Evolutionary conservation across 2,113 vertebrate genomes (phyloP).

Genomic region (Larimichthys polyactis): DNA sequence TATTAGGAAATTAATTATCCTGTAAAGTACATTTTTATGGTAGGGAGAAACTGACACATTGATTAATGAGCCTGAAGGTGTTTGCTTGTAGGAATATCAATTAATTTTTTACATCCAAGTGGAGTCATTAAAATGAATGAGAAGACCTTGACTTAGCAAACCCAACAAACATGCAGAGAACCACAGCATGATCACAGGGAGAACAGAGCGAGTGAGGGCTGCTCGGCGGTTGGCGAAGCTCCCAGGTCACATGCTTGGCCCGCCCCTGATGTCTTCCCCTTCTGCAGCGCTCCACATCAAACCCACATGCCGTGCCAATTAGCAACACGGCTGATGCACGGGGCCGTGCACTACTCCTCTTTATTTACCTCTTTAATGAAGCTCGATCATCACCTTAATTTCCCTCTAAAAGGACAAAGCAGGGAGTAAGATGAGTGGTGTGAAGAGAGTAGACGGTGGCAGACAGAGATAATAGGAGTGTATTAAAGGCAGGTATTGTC

Average conservation of each 20-base stretch:
- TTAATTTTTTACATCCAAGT: conserved; percentile 84
- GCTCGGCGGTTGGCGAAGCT: conserved; percentile 44
- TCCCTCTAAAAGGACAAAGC: conserved; percentile 68
- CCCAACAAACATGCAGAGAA: conserved; percentile 71
- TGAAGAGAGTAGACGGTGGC: conserved; percentile 22
- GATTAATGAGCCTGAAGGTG: conserved; percentile 90
- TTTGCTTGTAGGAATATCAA: conserved; percentile 91
- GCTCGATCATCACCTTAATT: conserved; percentile 76
- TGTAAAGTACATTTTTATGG: conserved; percentile 81
- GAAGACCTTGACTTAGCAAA: conserved; percentile 84
- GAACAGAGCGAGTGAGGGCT: conserved; percentile 49
- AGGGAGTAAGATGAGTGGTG: conserved; percentile 55
- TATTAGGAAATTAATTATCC: conserved; percentile 89
- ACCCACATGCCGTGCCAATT: conserved; percentile 75
- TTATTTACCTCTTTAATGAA: conserved; percentile 82
- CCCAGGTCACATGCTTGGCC: conserved; percentile 67
- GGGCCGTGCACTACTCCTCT: conserved; percentile 55
- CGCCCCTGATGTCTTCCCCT: conserved; percentile 61
- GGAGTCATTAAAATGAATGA: conserved; percentile 89
- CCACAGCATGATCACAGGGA: conserved; percentile 57
- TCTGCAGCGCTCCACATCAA: conserved; percentile 68
- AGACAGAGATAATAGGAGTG: conserved; percentile 9
- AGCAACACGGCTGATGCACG: conserved; percentile 63
- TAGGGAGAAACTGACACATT: conserved; percentile 85
- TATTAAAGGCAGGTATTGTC: conserved; percentile 29